Percentiles rank a stretch among this genome's conserved stretches.
phyloP scores from a whole-genome alignment of 2,797 vertebrate species.

The Melanotaenia boesemani region DNA sequence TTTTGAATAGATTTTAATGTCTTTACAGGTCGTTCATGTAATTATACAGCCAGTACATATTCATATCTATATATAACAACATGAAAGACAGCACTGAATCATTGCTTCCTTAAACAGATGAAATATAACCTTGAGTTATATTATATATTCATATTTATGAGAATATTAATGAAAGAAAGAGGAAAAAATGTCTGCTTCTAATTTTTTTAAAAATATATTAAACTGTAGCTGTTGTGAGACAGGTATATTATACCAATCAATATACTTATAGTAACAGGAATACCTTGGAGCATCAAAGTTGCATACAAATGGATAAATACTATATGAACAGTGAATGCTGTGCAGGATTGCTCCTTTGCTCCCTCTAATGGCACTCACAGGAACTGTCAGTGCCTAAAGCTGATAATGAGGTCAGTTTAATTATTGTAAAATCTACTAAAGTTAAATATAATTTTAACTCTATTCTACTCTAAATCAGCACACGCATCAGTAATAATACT shows the following conservation, averaged over 20 bases:
- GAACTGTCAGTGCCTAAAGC: slow-evolving; percentile 32
- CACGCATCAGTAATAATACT: background rate
- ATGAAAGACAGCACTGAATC: background rate
- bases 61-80: background rate
- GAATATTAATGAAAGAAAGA: slow-evolving; percentile 6
- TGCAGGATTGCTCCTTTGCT: slow-evolving; percentile 38
- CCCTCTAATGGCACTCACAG: slow-evolving; percentile 54
- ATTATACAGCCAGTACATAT: background rate
- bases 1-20: slow-evolving; percentile 4
- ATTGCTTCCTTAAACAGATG: background rate
- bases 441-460: slow-evolving; percentile 1
- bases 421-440: slow-evolving; percentile 2
- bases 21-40: background rate
- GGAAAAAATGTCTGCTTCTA: slow-evolving; percentile 1
- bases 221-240: slow-evolving; percentile 11
- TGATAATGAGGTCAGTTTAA: slow-evolving; percentile 27
- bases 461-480: background rate
- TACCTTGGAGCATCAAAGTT: slow-evolving; percentile 41
- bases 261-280: slow-evolving; percentile 49
- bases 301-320: slow-evolving; percentile 30
- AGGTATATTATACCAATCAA: slow-evolving; percentile 26
- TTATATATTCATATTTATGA: background rate
- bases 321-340: slow-evolving; percentile 6
- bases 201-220: slow-evolving; percentile 16
- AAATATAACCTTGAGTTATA: slow-evolving; percentile 1